These are phyloP conservation scores for Pholis gunnellus DNA, from an alignment of 2,113 vertebrate species.

Conservation along the genomic window DNA sequence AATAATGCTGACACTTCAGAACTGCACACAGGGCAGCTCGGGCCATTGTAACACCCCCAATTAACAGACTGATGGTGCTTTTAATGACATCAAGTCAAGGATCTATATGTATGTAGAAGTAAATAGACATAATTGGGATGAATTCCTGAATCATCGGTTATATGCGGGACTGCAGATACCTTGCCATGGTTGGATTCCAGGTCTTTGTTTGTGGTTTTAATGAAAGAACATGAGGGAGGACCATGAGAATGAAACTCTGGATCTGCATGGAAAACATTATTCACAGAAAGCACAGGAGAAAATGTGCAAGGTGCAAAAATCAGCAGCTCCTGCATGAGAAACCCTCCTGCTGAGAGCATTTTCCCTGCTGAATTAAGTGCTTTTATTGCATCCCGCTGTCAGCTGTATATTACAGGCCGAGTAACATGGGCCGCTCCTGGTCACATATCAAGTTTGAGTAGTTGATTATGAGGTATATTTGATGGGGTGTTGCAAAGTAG, in stretches of 20 bases:
- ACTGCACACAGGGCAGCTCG: background rate
- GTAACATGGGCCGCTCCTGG: constrained; percentile 30
- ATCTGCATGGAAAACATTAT: constrained; percentile 7
- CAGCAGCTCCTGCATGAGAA: constrained; percentile 18
- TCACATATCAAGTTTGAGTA: constrained; percentile 41
- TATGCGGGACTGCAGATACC: background rate
- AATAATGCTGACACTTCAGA: constrained; percentile 2
- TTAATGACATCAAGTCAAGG: constrained; percentile 17
- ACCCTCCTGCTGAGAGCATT: constrained; percentile 11
- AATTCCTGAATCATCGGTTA: background rate
- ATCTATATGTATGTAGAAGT: background rate
- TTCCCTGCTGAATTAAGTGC: constrained; percentile 21
- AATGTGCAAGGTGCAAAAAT: constrained; percentile 25
- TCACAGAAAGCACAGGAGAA: constrained; percentile 12
- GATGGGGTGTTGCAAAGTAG: constrained; percentile 38
- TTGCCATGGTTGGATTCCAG: background rate
- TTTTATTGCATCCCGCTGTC: constrained; percentile 49
- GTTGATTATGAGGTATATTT: constrained; percentile 39
- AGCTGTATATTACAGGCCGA: constrained; percentile 38
- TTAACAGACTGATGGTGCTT: constrained; percentile 17
- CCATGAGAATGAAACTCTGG: background rate
- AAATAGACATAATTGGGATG: background rate
- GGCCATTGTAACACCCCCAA: background rate
- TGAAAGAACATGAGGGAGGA: constrained; percentile 3
- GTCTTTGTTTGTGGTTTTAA: background rate